phyloP scores from a whole-genome alignment of 2,888 invertebrate species.

The Drosophila pegasa region DNA sequence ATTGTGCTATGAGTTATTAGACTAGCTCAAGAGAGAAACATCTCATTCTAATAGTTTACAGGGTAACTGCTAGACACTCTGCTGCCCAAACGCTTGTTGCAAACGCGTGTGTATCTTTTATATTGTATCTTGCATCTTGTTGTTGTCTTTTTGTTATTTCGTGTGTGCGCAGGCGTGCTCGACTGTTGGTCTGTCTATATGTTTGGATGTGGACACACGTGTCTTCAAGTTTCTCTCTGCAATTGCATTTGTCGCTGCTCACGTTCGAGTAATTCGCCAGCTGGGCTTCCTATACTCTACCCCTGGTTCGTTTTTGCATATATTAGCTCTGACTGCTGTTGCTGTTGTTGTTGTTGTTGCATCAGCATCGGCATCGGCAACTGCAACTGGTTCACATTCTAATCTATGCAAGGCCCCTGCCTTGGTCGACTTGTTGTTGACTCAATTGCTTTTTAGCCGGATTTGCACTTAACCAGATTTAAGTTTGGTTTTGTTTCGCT shows the following conservation, averaged over 20 bases:
- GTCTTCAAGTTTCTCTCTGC: conserved; percentile 24
- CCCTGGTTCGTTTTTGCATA: conserved; percentile 34
- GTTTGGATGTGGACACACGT: conserved; percentile 59
- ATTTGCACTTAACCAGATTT: conserved; percentile 32
- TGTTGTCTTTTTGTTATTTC: conserved; percentile 18
- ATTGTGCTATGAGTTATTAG: neutral
- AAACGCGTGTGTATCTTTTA: conserved; percentile 39
- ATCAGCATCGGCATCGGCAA: conserved; percentile 13
- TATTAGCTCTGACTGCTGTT: conserved; percentile 18
- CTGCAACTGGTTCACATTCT: conserved; percentile 69
- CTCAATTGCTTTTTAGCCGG: conserved; percentile 47
- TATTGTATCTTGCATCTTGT: conserved; percentile 56
- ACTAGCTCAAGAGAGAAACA: neutral
- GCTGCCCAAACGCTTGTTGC: neutral
- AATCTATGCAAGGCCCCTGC: conserved; percentile 69
- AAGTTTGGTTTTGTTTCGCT: conserved; percentile 8
- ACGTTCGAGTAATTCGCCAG: conserved; percentile 68
- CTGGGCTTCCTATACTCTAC: conserved; percentile 8
- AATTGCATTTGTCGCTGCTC: conserved; percentile 34
- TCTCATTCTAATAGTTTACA: neutral
- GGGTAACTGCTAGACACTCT: neutral
- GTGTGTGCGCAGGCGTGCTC: conserved; percentile 70
- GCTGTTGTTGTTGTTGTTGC: conserved; percentile 3
- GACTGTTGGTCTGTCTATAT: conserved; percentile 25
- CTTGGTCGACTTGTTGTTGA: conserved; percentile 47